These are phyloP conservation scores for Siniperca chuatsi DNA, from an alignment of 2,113 vertebrate genomes.

Conservation along the genomic window DNA sequence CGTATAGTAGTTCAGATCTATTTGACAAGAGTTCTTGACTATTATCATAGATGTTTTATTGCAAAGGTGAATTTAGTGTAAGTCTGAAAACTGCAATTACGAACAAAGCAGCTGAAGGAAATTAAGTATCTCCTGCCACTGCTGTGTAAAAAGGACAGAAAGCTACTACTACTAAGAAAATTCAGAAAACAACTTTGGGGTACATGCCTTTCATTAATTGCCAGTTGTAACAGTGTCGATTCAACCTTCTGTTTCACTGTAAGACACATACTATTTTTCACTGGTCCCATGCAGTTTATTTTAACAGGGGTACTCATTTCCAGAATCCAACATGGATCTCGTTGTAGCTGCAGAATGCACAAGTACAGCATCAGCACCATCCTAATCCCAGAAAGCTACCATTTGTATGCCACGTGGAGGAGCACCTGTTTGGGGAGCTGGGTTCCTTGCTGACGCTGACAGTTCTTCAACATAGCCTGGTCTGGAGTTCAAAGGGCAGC, in stretches of 20 bases:
- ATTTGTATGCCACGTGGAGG: constrained; percentile 72
- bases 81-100: background rate
- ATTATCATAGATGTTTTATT: background rate
- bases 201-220: background rate
- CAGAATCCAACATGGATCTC: constrained; percentile 40
- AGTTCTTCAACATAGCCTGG: constrained; percentile 60
- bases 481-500: constrained; percentile 67
- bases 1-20: too few relatives aligned
- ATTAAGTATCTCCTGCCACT: background rate
- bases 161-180: background rate
- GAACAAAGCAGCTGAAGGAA: background rate
- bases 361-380: constrained; percentile 61
- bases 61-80: background rate
- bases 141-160: background rate
- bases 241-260: background rate
- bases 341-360: constrained; percentile 43
- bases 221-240: background rate
- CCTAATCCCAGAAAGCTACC: constrained; percentile 68
- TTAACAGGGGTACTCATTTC: constrained; percentile 56
- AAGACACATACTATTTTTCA: constrained; percentile 3
- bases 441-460: constrained; percentile 65
- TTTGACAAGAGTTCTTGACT: background rate
- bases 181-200: background rate
- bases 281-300: constrained; percentile 4
- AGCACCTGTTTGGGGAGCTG: constrained; percentile 70